Evolutionary conservation across 2,113 vertebrate species (phyloP).

Genomic region (Perca schrenkii): DNA sequence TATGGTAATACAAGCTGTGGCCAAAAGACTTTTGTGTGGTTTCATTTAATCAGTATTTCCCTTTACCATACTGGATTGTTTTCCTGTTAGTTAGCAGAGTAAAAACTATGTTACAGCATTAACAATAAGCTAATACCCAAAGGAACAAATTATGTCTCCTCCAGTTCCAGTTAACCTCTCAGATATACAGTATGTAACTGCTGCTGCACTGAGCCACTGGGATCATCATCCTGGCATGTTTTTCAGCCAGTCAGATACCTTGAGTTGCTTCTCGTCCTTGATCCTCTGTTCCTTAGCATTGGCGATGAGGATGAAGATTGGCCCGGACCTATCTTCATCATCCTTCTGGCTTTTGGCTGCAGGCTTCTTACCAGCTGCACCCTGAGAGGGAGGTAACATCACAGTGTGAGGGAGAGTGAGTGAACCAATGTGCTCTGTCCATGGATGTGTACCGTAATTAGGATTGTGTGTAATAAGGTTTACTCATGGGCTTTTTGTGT

Average conservation of each 20-base stretch:
- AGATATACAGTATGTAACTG: not conserved
- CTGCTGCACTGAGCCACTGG: not conserved
- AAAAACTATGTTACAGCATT: no score
- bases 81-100: no score
- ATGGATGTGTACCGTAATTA: not conserved
- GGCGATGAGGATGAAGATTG: constrained; percentile 92
- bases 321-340: constrained; percentile 94
- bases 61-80: no score
- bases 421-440: not conserved
- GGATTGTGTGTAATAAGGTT: not conserved
- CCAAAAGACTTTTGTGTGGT: not conserved
- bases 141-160: not conserved
- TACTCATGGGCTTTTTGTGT: not conserved
- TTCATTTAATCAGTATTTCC: not conserved
- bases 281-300: constrained; percentile 97
- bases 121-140: no score
- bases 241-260: constrained; percentile 80
- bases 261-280: constrained; percentile 95
- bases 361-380: constrained; percentile 90
- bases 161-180: not conserved
- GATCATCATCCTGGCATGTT: not conserved
- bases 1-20: no score
- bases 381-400: constrained; percentile 72
- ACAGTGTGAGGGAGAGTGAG: not conserved
- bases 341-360: constrained; percentile 91